Evolutionary conservation across 2,113 vertebrate genomes (phyloP).

Genomic region (Anguilla rostrata): DNA sequence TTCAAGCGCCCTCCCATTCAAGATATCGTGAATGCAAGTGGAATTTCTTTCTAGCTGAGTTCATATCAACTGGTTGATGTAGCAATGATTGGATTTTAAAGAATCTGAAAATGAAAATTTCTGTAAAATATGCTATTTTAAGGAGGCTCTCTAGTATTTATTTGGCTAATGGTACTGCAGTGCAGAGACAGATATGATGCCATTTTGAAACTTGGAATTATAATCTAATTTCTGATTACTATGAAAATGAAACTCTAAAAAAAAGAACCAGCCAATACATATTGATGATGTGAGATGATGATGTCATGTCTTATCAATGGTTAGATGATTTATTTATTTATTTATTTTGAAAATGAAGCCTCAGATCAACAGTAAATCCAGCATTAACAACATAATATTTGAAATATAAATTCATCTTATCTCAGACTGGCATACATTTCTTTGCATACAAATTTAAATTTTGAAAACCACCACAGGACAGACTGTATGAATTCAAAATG

Average conservation of each 20-base stretch:
- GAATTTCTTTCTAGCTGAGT: not conserved
- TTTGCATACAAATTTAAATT: not conserved
- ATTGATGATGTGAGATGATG: not conserved
- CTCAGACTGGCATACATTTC: no score
- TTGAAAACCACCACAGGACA: not conserved
- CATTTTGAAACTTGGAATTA: not conserved
- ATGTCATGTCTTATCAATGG: not conserved
- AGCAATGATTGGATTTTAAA: not conserved
- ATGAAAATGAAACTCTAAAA: not conserved
- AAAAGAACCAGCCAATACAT: not conserved
- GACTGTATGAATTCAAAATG: not conserved
- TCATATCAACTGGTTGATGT: not conserved
- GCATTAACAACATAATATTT: not conserved
- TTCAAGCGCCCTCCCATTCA: not conserved
- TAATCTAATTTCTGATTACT: not conserved
- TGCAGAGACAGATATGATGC: not conserved
- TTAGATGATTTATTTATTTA: not conserved
- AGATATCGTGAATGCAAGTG: not conserved
- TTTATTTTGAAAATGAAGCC: not conserved
- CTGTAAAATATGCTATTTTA: not conserved
- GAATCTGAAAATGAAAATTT: not conserved
- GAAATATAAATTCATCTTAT: not conserved
- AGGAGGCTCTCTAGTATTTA: not conserved
- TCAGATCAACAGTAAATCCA: not conserved
- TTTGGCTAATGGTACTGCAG: not conserved